Base-by-base conservation (phyloP, 2,888 invertebrate species). In the Mechanitis messenoides region DNA sequence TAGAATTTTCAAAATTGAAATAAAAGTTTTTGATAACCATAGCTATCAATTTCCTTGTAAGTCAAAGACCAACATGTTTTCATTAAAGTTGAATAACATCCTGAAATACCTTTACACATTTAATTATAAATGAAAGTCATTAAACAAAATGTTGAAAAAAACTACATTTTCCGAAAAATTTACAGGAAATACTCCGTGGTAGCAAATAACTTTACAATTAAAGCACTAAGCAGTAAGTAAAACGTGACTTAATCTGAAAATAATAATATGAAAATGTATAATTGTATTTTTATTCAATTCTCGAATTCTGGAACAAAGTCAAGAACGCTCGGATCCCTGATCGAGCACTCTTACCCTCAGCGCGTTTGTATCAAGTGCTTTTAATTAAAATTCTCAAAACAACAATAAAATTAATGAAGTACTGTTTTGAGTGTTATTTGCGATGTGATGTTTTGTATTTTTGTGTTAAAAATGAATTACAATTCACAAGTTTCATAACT, bases 301-400 rank as follows among this genome's bases (percentile, higher is more conserved):
- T 65, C 62, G 62, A 58, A 62, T 65, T 62, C 58, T 69, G 67
- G 68, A 64, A 55, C 53, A 46, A 54, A 50, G 69, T 68, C 69
- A 69, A 64, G 58, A 59, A 66, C 64, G 63, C 64, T 63, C 64
- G 61, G 63, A 62, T 60, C 63, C 58, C 53, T 60, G 64, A 63
- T 62, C 65, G 63, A 58, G 63, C 55, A 45, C 56, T 55, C 56
- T 62, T 58, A 58, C 59, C 54, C 46, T 47, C 54, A 28, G 11
- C 42, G 59, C 47, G 54, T 59, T 62, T 54, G 59, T 59, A 57
- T 54, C 20, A 53, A 63, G 55, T 63, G 63, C 45, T 55, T 58
- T 60, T 60, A 60, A 58, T 63, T 60, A 60, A 60, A 59, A 33
- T 42, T 56, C 53, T 45, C 33, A 11, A 2, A 53, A 56, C 45